Conservation (phyloP, 35 echinoderm and acorn worm genomes). For the Patiria miniata region DNA sequence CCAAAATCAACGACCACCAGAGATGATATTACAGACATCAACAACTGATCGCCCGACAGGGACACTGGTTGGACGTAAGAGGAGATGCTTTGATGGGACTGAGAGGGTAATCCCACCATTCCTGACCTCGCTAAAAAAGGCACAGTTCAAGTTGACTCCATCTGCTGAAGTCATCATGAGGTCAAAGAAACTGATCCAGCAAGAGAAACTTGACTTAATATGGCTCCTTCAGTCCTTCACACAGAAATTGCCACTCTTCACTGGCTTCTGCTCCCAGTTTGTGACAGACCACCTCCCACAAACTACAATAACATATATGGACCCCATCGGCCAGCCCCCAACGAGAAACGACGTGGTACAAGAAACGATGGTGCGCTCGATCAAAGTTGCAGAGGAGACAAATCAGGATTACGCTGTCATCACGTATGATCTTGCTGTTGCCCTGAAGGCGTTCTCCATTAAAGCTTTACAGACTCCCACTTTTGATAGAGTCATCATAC, state of each 20-base stretch:
- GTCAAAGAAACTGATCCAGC: slow-evolving; percentile 20
- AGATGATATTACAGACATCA: not conserved
- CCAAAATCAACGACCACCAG: slow-evolving; percentile 43
- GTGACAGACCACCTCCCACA: slow-evolving; percentile 61
- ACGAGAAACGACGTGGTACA: slow-evolving; percentile 81
- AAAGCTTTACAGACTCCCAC: slow-evolving; percentile 62
- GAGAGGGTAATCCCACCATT: slow-evolving; percentile 32
- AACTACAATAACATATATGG: slow-evolving; percentile 70
- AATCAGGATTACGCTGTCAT: slow-evolving; percentile 48
- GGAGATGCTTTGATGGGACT: slow-evolving; percentile 23
- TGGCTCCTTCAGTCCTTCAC: slow-evolving; percentile 41
- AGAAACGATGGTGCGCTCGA: slow-evolving; percentile 65
- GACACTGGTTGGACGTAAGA: not conserved
- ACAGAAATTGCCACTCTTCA: slow-evolving; percentile 49
- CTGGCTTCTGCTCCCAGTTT: slow-evolving; percentile 69
- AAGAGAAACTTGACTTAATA: slow-evolving; percentile 52
- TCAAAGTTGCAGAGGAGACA: slow-evolving; percentile 69
- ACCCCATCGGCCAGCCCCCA: slow-evolving; percentile 49
- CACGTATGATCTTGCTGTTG: slow-evolving; percentile 85
- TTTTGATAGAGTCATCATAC: slow-evolving; percentile 73
- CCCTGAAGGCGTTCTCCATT: slow-evolving; percentile 79
- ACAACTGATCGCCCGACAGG: not conserved
- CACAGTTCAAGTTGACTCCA: slow-evolving; percentile 39
- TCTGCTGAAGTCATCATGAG: slow-evolving; percentile 1
- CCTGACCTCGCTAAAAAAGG: slow-evolving; percentile 25